Conservation (phyloP, 2,113 vertebrate species). For the Centropus unirufus region DNA sequence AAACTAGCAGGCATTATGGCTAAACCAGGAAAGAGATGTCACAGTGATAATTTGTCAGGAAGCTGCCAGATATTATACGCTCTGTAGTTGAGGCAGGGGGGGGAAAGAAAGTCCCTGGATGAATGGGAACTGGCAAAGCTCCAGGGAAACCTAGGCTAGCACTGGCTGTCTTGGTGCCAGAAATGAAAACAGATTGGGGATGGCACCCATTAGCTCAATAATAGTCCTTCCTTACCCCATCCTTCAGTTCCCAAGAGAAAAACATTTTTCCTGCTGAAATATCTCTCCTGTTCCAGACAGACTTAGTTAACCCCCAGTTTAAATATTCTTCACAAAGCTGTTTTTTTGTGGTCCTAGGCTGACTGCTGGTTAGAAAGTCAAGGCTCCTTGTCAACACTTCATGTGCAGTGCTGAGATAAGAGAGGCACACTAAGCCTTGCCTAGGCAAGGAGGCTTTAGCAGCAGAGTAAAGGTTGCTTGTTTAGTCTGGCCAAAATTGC, state of each 20-base stretch:
- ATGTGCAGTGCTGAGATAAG: neutral
- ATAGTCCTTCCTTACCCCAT: neutral
- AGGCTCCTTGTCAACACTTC: neutral
- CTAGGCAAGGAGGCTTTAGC: neutral
- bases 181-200: neutral
- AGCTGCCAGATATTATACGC: neutral
- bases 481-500: constrained; percentile 30
- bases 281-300: neutral
- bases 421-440: neutral
- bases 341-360: neutral
- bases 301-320: neutral
- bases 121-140: neutral
- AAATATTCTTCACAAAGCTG: neutral
- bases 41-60: neutral
- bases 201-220: neutral
- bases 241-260: neutral
- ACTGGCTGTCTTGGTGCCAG: neutral
- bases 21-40: neutral
- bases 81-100: neutral
- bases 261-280: neutral
- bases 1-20: neutral
- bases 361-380: neutral
- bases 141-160: neutral
- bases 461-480: constrained; percentile 60
- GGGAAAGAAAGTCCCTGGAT: neutral